Conservation (phyloP, 2,113 vertebrate genomes). For the Erythrolamprus reginae region DNA sequence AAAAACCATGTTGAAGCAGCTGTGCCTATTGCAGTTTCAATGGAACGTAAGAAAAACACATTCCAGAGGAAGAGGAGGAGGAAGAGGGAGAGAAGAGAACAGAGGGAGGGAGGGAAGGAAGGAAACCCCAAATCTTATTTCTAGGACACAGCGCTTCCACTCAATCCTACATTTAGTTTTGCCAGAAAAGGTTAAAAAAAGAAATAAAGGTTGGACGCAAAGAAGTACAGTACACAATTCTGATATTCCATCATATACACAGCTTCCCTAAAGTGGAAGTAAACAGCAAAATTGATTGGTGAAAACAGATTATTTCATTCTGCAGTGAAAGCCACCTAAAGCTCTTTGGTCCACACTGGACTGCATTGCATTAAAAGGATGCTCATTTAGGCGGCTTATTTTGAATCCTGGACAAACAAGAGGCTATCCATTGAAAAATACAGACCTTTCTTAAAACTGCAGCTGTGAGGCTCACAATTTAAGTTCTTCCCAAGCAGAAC, state of each 20-base stretch:
- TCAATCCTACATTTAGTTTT: constrained; percentile 84
- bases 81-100: too few species aligned
- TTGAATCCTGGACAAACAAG: constrained; percentile 32
- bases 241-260: constrained; percentile 81
- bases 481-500: constrained; percentile 52
- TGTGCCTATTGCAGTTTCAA: constrained; percentile 55
- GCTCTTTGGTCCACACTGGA: constrained; percentile 57
- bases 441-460: constrained; percentile 24
- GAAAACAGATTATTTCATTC: constrained; percentile 55
- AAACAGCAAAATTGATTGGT: constrained; percentile 61
- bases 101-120: too few species aligned
- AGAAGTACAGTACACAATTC: constrained; percentile 81
- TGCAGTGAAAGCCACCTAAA: constrained; percentile 45
- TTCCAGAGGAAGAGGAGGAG: constrained; percentile 68
- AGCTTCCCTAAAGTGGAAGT: constrained; percentile 81
- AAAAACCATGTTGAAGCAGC: constrained; percentile 44
- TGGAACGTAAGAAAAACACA: constrained; percentile 55
- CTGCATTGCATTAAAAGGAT: constrained; percentile 32
- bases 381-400: constrained; percentile 16
- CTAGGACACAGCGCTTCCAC: constrained; percentile 81
- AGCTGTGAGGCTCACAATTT: constrained; percentile 54
- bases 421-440: constrained; percentile 24
- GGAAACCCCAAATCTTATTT: constrained; percentile 64
- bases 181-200: constrained; percentile 68
- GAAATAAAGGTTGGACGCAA: constrained; percentile 86